A percentile compares a stretch with the other conserved stretches of the same genome.
Conservation (phyloP, 2,797 vertebrate genomes). For the Benthosema pterotum region DNA sequence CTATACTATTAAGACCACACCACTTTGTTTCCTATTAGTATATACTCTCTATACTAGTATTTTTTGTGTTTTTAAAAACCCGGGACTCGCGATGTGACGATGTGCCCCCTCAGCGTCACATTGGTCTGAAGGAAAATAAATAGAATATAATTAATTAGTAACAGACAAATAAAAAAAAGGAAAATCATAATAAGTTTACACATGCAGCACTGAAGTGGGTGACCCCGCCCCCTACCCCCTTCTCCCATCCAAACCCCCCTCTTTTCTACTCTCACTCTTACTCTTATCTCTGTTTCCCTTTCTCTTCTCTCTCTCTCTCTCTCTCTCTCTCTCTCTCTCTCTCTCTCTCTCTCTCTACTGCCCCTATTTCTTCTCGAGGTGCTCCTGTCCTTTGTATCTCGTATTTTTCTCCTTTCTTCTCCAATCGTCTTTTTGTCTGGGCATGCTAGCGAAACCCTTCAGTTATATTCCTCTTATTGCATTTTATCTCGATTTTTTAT, state of each 20-base stretch:
- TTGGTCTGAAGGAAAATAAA: constrained; percentile 82
- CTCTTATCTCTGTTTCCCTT: constrained; percentile 71
- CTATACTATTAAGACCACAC: constrained; percentile 54
- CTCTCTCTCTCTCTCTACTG: constrained; percentile 17
- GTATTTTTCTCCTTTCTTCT: constrained; percentile 75
- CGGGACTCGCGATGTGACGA: constrained; percentile 93
- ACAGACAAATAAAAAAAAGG: constrained; percentile 58
- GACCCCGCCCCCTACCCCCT: constrained; percentile 75
- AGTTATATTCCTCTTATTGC: constrained; percentile 89
- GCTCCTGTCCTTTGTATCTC: constrained; percentile 65
- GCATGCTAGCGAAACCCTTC: constrained; percentile 90
- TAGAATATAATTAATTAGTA: constrained; percentile 19
- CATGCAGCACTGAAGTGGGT: constrained; percentile 89
- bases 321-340: constrained; percentile 52
- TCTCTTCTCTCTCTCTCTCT: constrained; percentile 69
- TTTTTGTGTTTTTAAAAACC: constrained; percentile 80
- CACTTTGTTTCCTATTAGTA: constrained; percentile 75
- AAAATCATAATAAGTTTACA: constrained; percentile 75
- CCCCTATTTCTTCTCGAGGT: constrained; percentile 58
- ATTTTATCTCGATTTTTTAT: constrained; percentile 85
- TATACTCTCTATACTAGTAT: constrained; percentile 50
- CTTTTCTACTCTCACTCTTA: constrained; percentile 57
- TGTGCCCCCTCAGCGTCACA: constrained; percentile 89
- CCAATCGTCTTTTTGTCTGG: constrained; percentile 85
- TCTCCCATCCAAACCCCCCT: constrained; percentile 77